Evolutionary conservation across 1,140 invertebrate genomes (phyloP).

Genomic region (Sipha flava): DNA sequence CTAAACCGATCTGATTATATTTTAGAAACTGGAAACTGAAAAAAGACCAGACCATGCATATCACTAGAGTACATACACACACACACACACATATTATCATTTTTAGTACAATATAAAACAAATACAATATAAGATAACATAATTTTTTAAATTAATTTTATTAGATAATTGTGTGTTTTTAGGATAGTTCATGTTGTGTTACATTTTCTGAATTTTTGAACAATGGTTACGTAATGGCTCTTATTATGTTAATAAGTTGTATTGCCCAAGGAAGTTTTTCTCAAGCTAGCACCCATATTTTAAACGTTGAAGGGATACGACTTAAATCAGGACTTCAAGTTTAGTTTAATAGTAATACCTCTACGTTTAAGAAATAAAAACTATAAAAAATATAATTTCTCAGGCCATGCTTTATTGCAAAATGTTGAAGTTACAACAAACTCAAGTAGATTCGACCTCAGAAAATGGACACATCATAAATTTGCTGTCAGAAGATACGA

Average conservation of each 20-base stretch:
- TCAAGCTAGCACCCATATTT: slow-evolving; percentile 74
- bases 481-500: slow-evolving; percentile 71
- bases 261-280: slow-evolving; percentile 69
- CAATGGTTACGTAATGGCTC: slow-evolving; percentile 70
- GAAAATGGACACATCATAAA: slow-evolving; percentile 60
- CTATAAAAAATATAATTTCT: background rate
- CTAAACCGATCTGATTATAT: too few species aligned
- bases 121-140: background rate
- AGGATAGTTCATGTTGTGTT: slow-evolving; percentile 36
- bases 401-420: slow-evolving; percentile 60
- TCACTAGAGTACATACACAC: too few species aligned
- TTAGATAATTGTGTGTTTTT: background rate
- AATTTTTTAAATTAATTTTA: background rate
- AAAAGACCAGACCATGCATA: too few species aligned
- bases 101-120: background rate
- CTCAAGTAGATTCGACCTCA: slow-evolving; percentile 40
- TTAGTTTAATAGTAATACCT: slow-evolving; percentile 35
- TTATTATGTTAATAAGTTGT: slow-evolving; percentile 61
- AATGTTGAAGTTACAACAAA: slow-evolving; percentile 44
- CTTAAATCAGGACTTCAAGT: slow-evolving; percentile 71
- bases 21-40: too few species aligned
- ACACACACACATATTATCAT: too few species aligned
- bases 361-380: background rate
- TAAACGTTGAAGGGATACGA: slow-evolving; percentile 67
- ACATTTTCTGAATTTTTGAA: slow-evolving; percentile 53